These are phyloP conservation scores for Brachypteracias leptosomus DNA, from an alignment of 2,113 vertebrate species.

Conservation along the genomic window DNA sequence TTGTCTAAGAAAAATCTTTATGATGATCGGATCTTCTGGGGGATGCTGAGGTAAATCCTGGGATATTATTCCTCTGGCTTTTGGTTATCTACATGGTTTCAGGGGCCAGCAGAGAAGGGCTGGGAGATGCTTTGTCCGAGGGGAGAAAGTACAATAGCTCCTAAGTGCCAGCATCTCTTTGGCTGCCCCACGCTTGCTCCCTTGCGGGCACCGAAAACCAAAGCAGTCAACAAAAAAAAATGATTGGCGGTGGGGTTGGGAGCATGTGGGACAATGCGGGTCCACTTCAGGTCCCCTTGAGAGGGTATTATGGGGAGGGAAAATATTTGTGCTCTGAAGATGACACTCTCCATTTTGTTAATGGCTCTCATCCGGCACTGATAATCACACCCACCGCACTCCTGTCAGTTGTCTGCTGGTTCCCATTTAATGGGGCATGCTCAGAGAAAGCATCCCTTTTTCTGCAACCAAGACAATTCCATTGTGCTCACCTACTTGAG, in stretches of 20 bases:
- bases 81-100: constrained; percentile 57
- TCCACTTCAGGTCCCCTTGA: constrained; percentile 83
- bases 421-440: constrained; percentile 65
- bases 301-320: constrained; percentile 83
- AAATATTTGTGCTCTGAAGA: constrained; percentile 84
- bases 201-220: neutral
- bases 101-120: constrained; percentile 23
- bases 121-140: constrained; percentile 67
- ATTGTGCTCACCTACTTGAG: constrained; percentile 79
- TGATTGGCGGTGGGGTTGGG: constrained; percentile 21
- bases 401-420: constrained; percentile 67
- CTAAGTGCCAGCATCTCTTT: constrained; percentile 44
- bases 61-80: constrained; percentile 3
- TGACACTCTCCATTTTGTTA: constrained; percentile 81
- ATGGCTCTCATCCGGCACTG: constrained; percentile 74
- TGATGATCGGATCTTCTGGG: neutral
- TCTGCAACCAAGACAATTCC: constrained; percentile 64
- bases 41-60: neutral
- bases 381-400: constrained; percentile 61
- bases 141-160: constrained; percentile 46
- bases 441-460: constrained; percentile 68
- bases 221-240: neutral
- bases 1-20: neutral
- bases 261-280: constrained; percentile 68
- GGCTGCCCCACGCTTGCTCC: constrained; percentile 1